These are phyloP conservation scores for Neodiprion fabricii DNA, from an alignment of 1,140 invertebrate species.

Conservation along the genomic window DNA sequence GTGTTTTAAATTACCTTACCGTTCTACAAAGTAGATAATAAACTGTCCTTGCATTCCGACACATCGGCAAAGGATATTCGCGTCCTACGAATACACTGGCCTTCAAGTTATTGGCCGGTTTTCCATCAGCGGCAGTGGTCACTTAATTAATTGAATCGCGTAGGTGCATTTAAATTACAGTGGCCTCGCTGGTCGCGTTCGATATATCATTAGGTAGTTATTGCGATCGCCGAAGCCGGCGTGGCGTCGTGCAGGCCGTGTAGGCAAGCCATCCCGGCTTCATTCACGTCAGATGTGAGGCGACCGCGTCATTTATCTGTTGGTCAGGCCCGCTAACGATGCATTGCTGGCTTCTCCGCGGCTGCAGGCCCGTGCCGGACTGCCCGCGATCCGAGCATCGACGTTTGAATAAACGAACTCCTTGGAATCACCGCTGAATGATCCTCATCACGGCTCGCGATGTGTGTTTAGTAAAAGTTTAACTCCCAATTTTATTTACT, in stretches of 20 bases:
- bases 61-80: no score
- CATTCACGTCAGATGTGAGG: slow-evolving; percentile 53
- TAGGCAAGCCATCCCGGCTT: slow-evolving; percentile 44
- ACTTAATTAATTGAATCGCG: slow-evolving; percentile 16
- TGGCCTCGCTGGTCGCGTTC: slow-evolving; percentile 25
- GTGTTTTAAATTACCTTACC: no score
- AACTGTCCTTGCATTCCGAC: no score
- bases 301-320: slow-evolving; percentile 54
- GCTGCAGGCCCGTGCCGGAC: slow-evolving; percentile 20
- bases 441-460: not conserved
- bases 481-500: not conserved
- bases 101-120: no score
- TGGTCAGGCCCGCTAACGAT: slow-evolving; percentile 47
- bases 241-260: not conserved
- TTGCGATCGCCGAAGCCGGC: slow-evolving; percentile 38
- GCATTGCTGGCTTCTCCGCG: slow-evolving; percentile 35
- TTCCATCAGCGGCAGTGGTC: not conserved
- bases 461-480: not conserved
- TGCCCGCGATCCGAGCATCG: slow-evolving; percentile 20
- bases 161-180: slow-evolving; percentile 3
- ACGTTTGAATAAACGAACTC: slow-evolving; percentile 20
- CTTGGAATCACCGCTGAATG: slow-evolving; percentile 19
- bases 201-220: slow-evolving; percentile 53
- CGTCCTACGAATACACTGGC: no score
- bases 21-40: no score